Conservation (phyloP, 2,113 vertebrate species). For the Etheostoma cragini region DNA sequence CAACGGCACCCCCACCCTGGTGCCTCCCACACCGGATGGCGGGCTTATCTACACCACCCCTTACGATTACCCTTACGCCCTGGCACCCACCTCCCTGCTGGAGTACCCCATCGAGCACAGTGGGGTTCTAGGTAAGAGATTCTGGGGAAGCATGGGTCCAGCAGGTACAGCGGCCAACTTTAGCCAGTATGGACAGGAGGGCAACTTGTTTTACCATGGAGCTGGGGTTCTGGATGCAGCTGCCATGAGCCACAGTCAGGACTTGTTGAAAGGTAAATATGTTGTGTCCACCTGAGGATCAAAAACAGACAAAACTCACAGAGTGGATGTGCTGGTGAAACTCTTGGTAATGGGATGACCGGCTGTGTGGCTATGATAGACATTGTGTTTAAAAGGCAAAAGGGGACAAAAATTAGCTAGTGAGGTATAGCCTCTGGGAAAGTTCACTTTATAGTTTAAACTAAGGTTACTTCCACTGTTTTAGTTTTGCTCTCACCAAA, state of each 20-base stretch:
- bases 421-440: slow-evolving; percentile 50
- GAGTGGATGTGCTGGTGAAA: slow-evolving; percentile 71
- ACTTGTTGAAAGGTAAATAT: slow-evolving; percentile 89
- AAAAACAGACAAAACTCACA: slow-evolving; percentile 68
- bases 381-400: slow-evolving; percentile 58
- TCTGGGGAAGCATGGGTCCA: slow-evolving; percentile 82
- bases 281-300: slow-evolving; percentile 84
- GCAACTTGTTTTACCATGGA: slow-evolving; percentile 83
- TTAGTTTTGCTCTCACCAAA: slow-evolving; percentile 54
- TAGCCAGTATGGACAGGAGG: slow-evolving; percentile 83
- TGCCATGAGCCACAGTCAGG: slow-evolving; percentile 83
- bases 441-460: slow-evolving; percentile 44
- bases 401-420: slow-evolving; percentile 44
- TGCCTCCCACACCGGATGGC: slow-evolving; percentile 84
- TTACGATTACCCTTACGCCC: slow-evolving; percentile 88
- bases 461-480: slow-evolving; percentile 57
- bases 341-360: slow-evolving; percentile 64
- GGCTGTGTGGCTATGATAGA: slow-evolving; percentile 69
- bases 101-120: slow-evolving; percentile 89
- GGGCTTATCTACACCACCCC: slow-evolving; percentile 89
- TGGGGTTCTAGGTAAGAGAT: slow-evolving; percentile 89
- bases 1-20: slow-evolving; percentile 86
- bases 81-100: slow-evolving; percentile 88
- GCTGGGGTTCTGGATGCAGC: slow-evolving; percentile 80
- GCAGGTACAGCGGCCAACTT: slow-evolving; percentile 76